Evolutionary conservation across 2,888 invertebrate genomes (phyloP).

Genomic region (Drosophila sordidapex): DNA sequence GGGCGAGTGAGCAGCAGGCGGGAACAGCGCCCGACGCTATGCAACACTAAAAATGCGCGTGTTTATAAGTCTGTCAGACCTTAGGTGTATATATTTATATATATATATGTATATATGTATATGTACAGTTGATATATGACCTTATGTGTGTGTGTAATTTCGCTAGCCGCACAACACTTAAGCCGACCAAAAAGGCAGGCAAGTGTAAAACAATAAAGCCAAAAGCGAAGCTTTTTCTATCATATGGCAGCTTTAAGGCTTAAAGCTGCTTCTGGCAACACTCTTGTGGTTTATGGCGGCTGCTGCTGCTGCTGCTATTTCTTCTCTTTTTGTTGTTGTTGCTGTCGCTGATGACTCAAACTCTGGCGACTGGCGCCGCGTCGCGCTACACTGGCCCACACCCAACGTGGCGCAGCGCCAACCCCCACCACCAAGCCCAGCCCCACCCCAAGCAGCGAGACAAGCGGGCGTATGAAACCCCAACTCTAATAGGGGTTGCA

Average conservation of each 20-base stretch:
- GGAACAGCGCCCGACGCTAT: slow-evolving; percentile 70
- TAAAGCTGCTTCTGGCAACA: slow-evolving; percentile 60
- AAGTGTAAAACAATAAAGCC: slow-evolving; percentile 50
- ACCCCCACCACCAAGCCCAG: slow-evolving; percentile 16
- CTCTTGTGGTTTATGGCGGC: slow-evolving; percentile 31
- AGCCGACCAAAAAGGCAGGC: slow-evolving; percentile 32
- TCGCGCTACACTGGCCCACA: slow-evolving; percentile 44
- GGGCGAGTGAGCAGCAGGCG: slow-evolving; percentile 13
- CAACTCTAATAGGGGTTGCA: slow-evolving; percentile 79
- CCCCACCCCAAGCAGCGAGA: slow-evolving; percentile 20
- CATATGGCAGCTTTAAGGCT: slow-evolving; percentile 66
- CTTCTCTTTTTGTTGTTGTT: slow-evolving; percentile 10
- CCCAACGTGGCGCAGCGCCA: slow-evolving; percentile 20
- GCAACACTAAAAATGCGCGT: slow-evolving; percentile 78
- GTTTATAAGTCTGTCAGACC: slow-evolving; percentile 52
- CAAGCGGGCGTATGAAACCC: slow-evolving; percentile 64
- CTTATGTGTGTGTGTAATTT: slow-evolving; percentile 47
- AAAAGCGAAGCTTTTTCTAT: slow-evolving; percentile 48
- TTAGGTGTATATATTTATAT: slow-evolving; percentile 22
- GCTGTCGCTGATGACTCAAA: slow-evolving; percentile 72
- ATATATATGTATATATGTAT: not conserved
- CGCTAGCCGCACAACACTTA: slow-evolving; percentile 33
- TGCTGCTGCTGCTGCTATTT: slow-evolving; percentile 12
- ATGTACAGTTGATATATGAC: slow-evolving; percentile 37
- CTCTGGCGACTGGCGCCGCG: slow-evolving; percentile 74